Evolutionary conservation across 1,140 invertebrate species (phyloP).

Genomic region (Panagrolaimus sp.): DNA sequence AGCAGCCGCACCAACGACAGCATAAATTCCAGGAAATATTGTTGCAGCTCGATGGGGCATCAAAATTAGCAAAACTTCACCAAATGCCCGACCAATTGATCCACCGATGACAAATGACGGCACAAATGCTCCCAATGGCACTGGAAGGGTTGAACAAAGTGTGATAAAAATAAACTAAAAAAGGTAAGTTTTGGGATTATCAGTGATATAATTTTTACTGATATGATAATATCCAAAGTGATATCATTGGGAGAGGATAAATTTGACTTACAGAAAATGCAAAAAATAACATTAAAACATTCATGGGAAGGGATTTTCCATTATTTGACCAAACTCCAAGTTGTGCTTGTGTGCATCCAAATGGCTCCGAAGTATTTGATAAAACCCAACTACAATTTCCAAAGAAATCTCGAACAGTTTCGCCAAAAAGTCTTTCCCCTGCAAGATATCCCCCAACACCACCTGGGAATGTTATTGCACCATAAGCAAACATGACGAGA

Average conservation of each 20-base stretch:
- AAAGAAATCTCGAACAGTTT: conserved; percentile 11
- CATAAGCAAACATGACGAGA: not conserved
- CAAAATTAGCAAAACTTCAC: not conserved
- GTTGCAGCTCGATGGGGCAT: not conserved
- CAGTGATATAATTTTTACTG: conserved; percentile 38
- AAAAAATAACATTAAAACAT: conserved; percentile 4
- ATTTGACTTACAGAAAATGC: conserved; percentile 3
- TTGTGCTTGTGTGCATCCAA: not conserved
- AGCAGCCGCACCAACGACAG: conserved; percentile 3
- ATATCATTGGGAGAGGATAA: not conserved
- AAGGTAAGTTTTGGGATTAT: not conserved
- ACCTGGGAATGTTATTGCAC: not conserved
- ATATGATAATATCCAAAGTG: conserved; percentile 47
- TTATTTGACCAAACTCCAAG: conserved; percentile 5
- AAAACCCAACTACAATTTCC: conserved; percentile 2
- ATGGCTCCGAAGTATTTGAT: not conserved
- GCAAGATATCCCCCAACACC: conserved; percentile 8
- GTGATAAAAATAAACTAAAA: conserved; percentile 62
- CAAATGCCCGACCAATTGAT: not conserved
- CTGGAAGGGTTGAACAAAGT: conserved; percentile 83
- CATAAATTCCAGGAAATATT: conserved; percentile 1
- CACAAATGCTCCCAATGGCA: conserved; percentile 87
- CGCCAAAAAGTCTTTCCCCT: not conserved
- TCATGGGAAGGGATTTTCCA: not conserved
- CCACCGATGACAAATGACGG: conserved; percentile 81